A percentile compares a stretch with the other conserved stretches of the same genome.
Evolutionary conservation across 2,113 vertebrate genomes (phyloP).

Genomic region (Ovis aries): DNA sequence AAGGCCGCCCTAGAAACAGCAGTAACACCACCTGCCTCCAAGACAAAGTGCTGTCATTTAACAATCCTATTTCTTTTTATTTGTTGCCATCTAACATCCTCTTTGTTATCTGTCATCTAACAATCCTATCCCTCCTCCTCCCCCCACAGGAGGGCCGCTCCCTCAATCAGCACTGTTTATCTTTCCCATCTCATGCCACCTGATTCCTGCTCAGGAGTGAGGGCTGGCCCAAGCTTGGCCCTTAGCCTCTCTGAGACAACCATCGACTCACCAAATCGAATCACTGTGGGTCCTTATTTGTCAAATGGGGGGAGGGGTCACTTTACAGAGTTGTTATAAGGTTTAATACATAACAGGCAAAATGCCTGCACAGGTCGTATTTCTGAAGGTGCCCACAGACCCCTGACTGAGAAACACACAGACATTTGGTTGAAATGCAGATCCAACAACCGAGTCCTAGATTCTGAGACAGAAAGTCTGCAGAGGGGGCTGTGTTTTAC

Average conservation of each 20-base stretch:
- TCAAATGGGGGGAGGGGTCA: too few species aligned
- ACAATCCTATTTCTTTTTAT: neutral
- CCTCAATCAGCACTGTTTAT: neutral
- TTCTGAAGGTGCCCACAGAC: neutral
- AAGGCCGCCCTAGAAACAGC: neutral
- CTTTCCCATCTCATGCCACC: neutral
- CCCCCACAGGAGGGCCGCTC: neutral
- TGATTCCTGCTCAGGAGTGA: too few species aligned
- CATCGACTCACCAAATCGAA: neutral
- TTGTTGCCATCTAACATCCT: neutral
- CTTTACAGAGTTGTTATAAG: neutral
- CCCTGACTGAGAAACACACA: neutral
- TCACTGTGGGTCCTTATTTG: neutral
- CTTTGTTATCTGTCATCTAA: neutral
- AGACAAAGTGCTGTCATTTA: neutral
- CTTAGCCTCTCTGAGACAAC: neutral
- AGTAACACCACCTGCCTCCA: neutral
- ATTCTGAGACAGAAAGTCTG: neutral
- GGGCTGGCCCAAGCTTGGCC: neutral
- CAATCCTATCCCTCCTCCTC: neutral
- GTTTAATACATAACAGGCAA: neutral
- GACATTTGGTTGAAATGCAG: neutral
- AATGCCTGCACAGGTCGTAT: neutral
- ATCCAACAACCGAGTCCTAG: fast-evolving
- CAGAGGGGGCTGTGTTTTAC: neutral